These are phyloP conservation scores for Montifringilla adamsi DNA, from an alignment of 2,113 vertebrate species.

Conservation along the genomic window DNA sequence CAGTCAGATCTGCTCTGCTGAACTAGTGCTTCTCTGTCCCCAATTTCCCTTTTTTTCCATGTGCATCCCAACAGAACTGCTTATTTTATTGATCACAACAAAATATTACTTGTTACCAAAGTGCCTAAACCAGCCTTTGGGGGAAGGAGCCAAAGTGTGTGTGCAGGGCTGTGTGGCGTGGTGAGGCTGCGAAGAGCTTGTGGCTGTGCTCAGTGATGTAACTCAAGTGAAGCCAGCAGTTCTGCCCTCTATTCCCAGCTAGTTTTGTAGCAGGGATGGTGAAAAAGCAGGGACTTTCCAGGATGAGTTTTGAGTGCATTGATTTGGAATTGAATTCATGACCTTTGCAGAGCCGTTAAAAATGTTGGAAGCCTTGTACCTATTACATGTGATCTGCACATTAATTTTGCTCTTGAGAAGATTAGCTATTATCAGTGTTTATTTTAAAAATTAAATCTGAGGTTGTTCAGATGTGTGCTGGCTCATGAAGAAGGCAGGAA, in stretches of 20 bases:
- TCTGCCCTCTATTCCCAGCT: neutral
- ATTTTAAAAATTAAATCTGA: neutral
- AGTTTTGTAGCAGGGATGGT: neutral
- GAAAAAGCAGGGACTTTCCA: neutral
- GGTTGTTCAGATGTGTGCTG: neutral
- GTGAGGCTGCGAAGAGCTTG: neutral
- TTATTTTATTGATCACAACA: neutral
- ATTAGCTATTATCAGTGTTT: neutral
- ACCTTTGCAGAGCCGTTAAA: neutral
- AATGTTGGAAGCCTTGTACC: neutral
- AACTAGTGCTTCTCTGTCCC: neutral
- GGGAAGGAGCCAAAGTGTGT: neutral
- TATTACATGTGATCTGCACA: neutral
- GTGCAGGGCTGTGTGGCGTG: neutral
- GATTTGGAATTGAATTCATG: neutral
- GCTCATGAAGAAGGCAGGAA: neutral
- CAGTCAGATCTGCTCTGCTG: neutral
- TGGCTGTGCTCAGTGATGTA: fast-evolving
- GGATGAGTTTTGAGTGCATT: neutral
- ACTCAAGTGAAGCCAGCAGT: neutral
- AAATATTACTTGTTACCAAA: neutral
- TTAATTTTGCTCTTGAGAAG: neutral
- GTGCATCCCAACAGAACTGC: neutral
- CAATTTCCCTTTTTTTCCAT: neutral
- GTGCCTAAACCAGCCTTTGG: neutral